Conservation (phyloP, 2,797 vertebrate species). For the Squalus acanthias region DNA sequence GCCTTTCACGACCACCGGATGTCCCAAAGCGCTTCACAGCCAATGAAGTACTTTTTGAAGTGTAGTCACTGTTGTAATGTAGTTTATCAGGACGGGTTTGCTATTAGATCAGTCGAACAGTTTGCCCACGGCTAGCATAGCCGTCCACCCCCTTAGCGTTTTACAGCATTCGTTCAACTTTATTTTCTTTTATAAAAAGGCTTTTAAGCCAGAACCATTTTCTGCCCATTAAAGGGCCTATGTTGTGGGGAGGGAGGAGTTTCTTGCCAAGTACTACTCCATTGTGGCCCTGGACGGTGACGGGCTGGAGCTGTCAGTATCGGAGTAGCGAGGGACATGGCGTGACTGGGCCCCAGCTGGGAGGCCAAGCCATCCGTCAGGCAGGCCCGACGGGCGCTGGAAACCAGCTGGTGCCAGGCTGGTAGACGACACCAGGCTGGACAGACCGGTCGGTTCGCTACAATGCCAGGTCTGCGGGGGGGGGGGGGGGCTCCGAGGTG, state of each 20-base stretch:
- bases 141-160: no score
- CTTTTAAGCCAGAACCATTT: neutral
- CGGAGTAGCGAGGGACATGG: neutral
- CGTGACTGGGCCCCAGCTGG: neutral
- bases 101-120: neutral
- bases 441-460: neutral
- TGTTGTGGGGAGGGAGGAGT: no score
- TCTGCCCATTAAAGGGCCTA: neutral
- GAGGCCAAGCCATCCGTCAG: neutral
- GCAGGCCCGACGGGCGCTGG: neutral
- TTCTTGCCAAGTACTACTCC: neutral
- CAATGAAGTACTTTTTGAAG: no score
- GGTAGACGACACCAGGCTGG: neutral
- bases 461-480: neutral
- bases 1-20: no score
- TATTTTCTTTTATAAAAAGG: neutral
- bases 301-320: neutral
- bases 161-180: neutral
- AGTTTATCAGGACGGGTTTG: neutral
- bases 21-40: no score
- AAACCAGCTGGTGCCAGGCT: slow-evolving; percentile 21
- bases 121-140: neutral
- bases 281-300: neutral
- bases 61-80: neutral
- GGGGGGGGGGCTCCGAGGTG: neutral